Percentiles rank a stretch among this genome's conserved stretches.
phyloP scores from a whole-genome alignment of 1,140 invertebrate genomes.

The Conopomorpha cramerella region DNA sequence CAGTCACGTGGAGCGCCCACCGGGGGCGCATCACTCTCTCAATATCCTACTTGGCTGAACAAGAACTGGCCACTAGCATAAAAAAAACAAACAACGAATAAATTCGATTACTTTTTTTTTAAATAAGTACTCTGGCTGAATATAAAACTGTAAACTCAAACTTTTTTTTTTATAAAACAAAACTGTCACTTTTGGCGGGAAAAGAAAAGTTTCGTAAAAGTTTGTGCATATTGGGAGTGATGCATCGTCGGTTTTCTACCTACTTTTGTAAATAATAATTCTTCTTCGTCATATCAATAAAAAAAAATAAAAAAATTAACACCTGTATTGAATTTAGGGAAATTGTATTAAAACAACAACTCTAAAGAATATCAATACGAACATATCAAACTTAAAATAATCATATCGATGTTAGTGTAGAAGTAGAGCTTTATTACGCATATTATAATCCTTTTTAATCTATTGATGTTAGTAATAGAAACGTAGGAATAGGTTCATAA shows the following conservation, averaged over 20 bases:
- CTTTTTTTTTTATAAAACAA: background rate
- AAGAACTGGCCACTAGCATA: background rate
- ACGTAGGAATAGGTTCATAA: too few species aligned
- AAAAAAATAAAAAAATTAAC: conserved; percentile 11
- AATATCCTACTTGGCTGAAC: too few species aligned
- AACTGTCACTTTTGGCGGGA: background rate
- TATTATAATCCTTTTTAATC: background rate
- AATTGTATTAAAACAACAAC: conserved; percentile 41
- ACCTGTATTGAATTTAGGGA: conserved; percentile 31
- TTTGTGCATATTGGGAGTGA: conserved; percentile 55
- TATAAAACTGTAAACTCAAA: background rate
- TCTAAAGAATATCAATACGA: conserved; percentile 55
- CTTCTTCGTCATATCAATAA: conserved; percentile 9
- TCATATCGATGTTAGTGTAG: conserved; percentile 28
- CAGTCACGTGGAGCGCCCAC: conserved; percentile 52
- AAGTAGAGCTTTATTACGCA: conserved; percentile 2
- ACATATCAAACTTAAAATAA: conserved; percentile 47
- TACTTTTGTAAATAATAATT: conserved; percentile 7
- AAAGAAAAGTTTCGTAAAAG: background rate
- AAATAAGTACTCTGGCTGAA: background rate
- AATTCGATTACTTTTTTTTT: too few species aligned
- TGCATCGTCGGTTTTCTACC: conserved; percentile 22
- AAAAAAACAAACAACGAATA: background rate
- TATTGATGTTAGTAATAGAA: background rate
- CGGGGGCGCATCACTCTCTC: conserved; percentile 56